These are phyloP conservation scores for Sycobia sp. DNA, from an alignment of 1,140 invertebrate genomes.

Conservation along the genomic window DNA sequence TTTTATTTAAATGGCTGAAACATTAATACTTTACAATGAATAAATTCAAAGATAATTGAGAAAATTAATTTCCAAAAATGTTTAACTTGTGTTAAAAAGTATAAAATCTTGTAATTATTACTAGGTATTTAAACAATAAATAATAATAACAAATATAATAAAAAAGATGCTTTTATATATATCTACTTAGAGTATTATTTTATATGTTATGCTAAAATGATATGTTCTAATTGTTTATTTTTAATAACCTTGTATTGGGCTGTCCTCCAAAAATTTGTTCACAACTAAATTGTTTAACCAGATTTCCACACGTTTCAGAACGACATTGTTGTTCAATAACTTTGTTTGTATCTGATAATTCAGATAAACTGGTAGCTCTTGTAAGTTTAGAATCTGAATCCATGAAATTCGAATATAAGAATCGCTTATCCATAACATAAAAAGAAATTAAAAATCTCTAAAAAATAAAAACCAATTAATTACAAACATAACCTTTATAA, in stretches of 20 bases:
- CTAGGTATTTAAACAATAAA: too few relatives aligned
- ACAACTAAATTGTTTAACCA: conserved; percentile 45
- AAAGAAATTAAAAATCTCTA: neutral
- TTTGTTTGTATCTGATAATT: conserved; percentile 35
- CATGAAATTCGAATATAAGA: conserved; percentile 37
- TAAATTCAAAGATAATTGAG: too few relatives aligned
- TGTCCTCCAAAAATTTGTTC: conserved; percentile 41
- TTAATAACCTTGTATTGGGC: conserved; percentile 37
- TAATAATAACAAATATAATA: too few relatives aligned
- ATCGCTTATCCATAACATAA: conserved; percentile 45
- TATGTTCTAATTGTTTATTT: too few relatives aligned
- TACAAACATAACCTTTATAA: conserved; percentile 6
- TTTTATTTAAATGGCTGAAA: too few relatives aligned
- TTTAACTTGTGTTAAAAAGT: too few relatives aligned
- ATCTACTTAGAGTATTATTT: too few relatives aligned
- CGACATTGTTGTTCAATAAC: conserved; percentile 34
- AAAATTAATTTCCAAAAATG: too few relatives aligned
- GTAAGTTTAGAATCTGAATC: conserved; percentile 38
- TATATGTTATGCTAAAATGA: too few relatives aligned
- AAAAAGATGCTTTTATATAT: too few relatives aligned
- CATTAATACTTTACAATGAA: too few relatives aligned
- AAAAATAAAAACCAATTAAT: neutral
- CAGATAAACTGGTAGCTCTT: conserved; percentile 41
- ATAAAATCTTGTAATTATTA: too few relatives aligned
- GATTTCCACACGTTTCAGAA: conserved; percentile 11